Percentiles rank a stretch among this genome's conserved stretches.
phyloP scores from a whole-genome alignment of 2,113 vertebrate genomes.

The Pavo muticus region DNA sequence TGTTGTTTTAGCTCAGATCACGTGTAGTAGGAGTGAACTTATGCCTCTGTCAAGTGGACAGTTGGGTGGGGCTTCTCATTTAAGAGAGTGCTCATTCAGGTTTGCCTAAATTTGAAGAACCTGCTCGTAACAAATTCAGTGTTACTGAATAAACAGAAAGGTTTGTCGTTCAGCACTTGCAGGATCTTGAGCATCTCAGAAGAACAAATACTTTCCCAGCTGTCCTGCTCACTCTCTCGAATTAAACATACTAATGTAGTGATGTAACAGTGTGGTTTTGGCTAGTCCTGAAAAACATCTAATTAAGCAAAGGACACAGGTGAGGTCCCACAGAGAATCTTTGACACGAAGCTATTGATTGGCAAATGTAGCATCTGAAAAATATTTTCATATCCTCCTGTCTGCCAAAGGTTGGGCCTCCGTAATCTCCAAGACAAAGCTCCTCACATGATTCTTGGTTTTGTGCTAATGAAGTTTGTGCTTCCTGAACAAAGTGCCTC shows the following conservation, averaged over 20 bases:
- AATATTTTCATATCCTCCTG: not conserved
- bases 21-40: slow-evolving; percentile 9
- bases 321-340: not conserved
- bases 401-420: not conserved
- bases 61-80: not conserved
- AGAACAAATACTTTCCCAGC: not conserved
- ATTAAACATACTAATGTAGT: not conserved
- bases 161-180: not conserved
- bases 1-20: not conserved
- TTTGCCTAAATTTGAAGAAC: not conserved
- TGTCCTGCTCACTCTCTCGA: not conserved
- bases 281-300: not conserved
- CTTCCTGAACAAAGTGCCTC: not conserved
- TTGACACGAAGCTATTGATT: slow-evolving; percentile 14
- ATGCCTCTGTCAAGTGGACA: not conserved
- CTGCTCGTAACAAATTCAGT: not conserved
- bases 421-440: not conserved
- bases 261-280: not conserved
- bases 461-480: slow-evolving; percentile 22
- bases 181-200: not conserved
- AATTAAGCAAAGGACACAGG: not conserved
- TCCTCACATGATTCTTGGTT: not conserved
- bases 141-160: not conserved
- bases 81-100: not conserved
- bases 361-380: not conserved